These are phyloP conservation scores for Oryctolagus cuniculus DNA, from an alignment of 2,113 vertebrate species.

Conservation along the genomic window DNA sequence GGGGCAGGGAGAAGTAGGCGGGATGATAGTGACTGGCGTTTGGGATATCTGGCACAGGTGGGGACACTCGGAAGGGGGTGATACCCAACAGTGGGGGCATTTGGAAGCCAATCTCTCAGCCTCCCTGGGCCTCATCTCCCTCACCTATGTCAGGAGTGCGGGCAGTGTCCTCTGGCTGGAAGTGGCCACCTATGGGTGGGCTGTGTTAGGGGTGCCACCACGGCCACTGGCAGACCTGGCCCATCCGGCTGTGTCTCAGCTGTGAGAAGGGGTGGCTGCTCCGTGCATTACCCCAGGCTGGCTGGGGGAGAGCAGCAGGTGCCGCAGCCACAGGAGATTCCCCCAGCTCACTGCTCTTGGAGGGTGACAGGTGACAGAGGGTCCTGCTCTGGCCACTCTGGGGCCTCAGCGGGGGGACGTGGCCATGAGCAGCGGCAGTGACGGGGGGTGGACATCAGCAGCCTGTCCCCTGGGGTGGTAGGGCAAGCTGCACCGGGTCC, in stretches of 20 bases:
- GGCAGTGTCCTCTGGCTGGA: background rate
- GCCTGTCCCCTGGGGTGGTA: background rate
- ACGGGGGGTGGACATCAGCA: too few species aligned
- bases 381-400: background rate
- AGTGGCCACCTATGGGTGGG: background rate
- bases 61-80: too few species aligned
- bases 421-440: too few species aligned
- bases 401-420: background rate
- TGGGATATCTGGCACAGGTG: background rate
- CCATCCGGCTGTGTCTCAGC: background rate
- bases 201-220: background rate
- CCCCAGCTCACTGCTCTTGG: background rate
- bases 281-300: background rate
- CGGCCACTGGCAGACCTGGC: fast-evolving
- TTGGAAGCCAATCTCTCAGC: background rate
- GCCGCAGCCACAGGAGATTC: background rate
- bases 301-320: background rate
- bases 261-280: background rate
- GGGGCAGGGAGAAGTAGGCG: background rate
- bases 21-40: background rate
- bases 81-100: background rate
- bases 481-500: background rate
- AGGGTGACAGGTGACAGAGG: background rate
- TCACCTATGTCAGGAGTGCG: too few species aligned
- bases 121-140: background rate